phyloP scores from a whole-genome alignment of 53 echinoderm and acorn worm species.

The Zoroaster sp. region DNA sequence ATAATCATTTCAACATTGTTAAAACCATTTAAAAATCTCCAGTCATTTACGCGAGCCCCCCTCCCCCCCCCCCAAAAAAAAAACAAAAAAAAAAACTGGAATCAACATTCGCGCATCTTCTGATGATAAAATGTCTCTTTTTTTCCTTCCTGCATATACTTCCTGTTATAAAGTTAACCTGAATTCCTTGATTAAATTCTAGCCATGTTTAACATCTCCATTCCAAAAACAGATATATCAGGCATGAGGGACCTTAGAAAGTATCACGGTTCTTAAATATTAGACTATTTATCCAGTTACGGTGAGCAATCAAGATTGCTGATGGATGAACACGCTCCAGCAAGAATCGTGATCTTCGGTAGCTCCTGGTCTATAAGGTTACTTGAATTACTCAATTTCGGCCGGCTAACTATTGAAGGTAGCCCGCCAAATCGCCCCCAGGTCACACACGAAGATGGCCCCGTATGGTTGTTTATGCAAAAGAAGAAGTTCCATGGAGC shows the following conservation, averaged over 20 bases:
- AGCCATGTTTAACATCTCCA: not conserved
- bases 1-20: too few relatives aligned
- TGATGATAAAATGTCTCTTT: too few relatives aligned
- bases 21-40: too few relatives aligned
- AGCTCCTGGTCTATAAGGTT: not conserved
- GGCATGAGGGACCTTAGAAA: not conserved
- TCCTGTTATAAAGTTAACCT: too few relatives aligned
- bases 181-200: not conserved
- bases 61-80: too few relatives aligned
- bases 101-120: too few relatives aligned
- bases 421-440: not conserved
- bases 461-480: not conserved
- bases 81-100: too few relatives aligned
- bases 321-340: conserved; percentile 33
- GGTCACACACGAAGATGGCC: not conserved
- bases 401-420: not conserved
- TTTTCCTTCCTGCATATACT: too few relatives aligned
- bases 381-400: not conserved
- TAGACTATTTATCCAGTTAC: not conserved
- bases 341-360: conserved; percentile 31
- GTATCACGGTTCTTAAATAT: not conserved
- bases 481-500: not conserved
- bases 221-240: not conserved
- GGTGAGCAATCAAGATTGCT: conserved; percentile 28
- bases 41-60: too few relatives aligned